phyloP scores from a whole-genome alignment of 2,113 vertebrate species.

The Ameiurus melas region DNA sequence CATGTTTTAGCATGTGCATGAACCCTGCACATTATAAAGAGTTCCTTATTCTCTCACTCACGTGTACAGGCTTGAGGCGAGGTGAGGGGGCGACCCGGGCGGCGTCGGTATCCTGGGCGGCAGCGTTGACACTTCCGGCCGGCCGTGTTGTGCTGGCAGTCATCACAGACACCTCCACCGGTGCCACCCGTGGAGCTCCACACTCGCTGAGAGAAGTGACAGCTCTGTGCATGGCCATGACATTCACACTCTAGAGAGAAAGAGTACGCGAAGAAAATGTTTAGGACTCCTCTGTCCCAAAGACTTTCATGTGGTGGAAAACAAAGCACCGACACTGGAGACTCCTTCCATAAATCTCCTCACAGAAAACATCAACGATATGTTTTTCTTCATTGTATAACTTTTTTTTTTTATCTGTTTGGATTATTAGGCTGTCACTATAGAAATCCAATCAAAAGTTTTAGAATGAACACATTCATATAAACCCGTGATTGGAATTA shows the following conservation, averaged over 20 bases:
- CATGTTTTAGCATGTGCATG: not conserved
- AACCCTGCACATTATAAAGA: not conserved
- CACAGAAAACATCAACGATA: not conserved
- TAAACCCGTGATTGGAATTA: not conserved
- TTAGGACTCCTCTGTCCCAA: not conserved
- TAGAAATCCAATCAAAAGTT: not conserved
- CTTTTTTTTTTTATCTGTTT: not conserved
- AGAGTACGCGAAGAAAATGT: not conserved
- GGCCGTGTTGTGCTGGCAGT: conserved; percentile 81
- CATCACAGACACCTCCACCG: conserved; percentile 80
- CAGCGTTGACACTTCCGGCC: conserved; percentile 84
- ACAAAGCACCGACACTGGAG: not conserved
- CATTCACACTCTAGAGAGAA: conserved; percentile 81
- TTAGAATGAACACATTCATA: not conserved
- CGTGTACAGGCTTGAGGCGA: conserved; percentile 79
- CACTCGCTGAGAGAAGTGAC: conserved; percentile 77
- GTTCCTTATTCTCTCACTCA: conserved; percentile 60
- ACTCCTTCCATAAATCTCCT: not conserved
- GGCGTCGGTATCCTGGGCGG: conserved; percentile 76
- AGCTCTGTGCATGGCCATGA: conserved; percentile 80
- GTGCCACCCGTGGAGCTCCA: conserved; percentile 78
- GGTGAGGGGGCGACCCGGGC: conserved; percentile 67
- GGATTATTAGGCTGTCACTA: not conserved
- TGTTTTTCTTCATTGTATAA: not conserved
- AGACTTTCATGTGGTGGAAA: not conserved